These are phyloP conservation scores for Macrochelys suwanniensis DNA, from an alignment of 2,797 vertebrate species.

Conservation along the genomic window DNA sequence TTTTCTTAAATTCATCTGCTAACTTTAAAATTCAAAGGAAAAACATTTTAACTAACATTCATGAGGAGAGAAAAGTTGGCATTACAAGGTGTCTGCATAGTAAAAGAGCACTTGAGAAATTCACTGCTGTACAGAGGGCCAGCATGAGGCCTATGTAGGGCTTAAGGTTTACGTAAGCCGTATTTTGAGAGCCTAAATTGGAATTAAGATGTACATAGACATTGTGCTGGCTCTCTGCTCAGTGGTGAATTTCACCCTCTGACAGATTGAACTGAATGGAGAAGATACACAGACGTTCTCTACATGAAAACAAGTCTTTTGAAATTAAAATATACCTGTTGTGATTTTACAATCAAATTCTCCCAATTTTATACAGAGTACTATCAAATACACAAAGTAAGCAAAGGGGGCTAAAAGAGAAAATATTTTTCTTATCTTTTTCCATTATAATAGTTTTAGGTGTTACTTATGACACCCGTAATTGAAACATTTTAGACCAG, in stretches of 20 bases:
- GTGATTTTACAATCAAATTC: conserved; percentile 66
- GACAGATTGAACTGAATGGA: neutral
- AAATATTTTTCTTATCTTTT: conserved; percentile 19
- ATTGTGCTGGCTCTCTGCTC: neutral
- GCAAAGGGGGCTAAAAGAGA: neutral
- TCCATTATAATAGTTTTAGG: neutral
- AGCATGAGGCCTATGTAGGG: neutral
- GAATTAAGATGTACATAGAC: conserved; percentile 31
- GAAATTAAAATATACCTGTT: conserved; percentile 65
- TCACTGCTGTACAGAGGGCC: neutral
- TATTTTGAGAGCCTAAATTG: conserved; percentile 5
- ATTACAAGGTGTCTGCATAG: neutral
- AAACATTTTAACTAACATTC: neutral
- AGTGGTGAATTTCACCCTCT: conserved; percentile 38
- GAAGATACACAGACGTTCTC: conserved; percentile 12
- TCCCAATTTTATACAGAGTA: conserved; percentile 52
- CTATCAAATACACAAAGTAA: conserved; percentile 51
- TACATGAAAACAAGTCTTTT: conserved; percentile 70
- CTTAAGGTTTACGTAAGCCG: neutral
- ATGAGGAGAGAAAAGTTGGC: neutral
- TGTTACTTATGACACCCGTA: neutral
- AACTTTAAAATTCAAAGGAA: conserved; percentile 8
- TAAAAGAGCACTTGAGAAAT: conserved; percentile 28
- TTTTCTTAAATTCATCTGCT: neutral
- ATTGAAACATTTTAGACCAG: neutral